These are phyloP conservation scores for Mesembrinibis cayennensis DNA, from an alignment of 2,113 vertebrate species.

Conservation along the genomic window DNA sequence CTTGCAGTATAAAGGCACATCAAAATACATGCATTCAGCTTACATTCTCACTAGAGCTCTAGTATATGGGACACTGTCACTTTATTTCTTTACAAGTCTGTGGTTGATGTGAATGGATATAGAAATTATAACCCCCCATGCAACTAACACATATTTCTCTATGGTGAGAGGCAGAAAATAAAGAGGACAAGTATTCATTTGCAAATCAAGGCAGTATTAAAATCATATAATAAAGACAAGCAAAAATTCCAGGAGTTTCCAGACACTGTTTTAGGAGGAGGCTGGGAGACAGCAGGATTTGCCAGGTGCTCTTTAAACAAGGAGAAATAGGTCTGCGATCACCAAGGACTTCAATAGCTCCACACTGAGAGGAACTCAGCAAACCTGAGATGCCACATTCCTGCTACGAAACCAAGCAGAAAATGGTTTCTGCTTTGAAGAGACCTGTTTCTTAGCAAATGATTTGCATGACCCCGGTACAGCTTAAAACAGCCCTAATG, in stretches of 20 bases:
- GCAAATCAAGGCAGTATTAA: background rate
- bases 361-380: background rate
- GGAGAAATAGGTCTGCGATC: background rate
- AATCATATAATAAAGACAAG: background rate
- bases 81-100: background rate
- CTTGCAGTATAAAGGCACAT: background rate
- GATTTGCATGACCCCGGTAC: background rate
- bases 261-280: background rate
- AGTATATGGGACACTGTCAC: background rate
- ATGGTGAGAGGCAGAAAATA: background rate
- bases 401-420: background rate
- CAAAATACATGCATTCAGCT: background rate
- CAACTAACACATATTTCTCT: background rate
- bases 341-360: background rate
- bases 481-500: background rate
- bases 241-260: background rate
- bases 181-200: background rate
- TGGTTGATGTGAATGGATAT: background rate
- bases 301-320: background rate
- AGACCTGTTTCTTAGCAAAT: background rate
- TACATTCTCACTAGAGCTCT: background rate
- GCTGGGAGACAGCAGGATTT: background rate
- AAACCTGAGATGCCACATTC: conserved; percentile 43
- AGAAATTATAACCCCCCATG: background rate
- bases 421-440: conserved; percentile 5